Evolutionary conservation across 2,797 vertebrate species (phyloP).

Genomic region (Rallus crepitans): DNA sequence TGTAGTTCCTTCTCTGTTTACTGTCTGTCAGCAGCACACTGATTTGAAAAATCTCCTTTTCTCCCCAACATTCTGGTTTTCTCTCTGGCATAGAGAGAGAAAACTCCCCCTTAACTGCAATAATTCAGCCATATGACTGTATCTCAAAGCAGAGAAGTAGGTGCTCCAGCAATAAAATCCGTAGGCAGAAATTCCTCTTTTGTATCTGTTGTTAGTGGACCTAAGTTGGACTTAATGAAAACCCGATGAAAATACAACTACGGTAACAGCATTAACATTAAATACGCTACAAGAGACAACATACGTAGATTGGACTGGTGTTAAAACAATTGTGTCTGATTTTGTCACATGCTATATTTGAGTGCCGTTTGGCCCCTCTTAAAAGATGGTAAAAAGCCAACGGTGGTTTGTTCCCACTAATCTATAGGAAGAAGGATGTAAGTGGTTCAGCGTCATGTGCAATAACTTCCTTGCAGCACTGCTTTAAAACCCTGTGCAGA

Average conservation of each 20-base stretch:
- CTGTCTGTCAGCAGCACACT: background rate
- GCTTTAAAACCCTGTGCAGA: background rate
- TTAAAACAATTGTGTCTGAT: background rate
- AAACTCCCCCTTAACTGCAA: background rate
- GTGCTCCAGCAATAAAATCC: background rate
- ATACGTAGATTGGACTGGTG: background rate
- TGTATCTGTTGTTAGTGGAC: background rate
- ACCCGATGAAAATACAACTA: background rate
- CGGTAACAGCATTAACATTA: background rate
- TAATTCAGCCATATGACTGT: accelerated
- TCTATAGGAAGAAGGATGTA: background rate
- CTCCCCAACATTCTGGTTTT: background rate
- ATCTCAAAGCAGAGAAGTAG: background rate
- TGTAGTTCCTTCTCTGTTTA: background rate
- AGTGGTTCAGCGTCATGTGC: background rate
- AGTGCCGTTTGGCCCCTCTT: background rate
- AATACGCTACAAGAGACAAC: background rate
- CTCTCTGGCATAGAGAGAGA: too few species aligned
- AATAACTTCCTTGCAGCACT: background rate
- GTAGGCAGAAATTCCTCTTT: background rate
- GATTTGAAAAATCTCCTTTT: background rate
- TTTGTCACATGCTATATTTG: background rate
- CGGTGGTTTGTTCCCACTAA: background rate
- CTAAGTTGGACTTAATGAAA: background rate
- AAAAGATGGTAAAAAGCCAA: background rate